These are phyloP conservation scores for Rotaria socialis DNA, from an alignment of 2,888 invertebrate genomes.

Conservation along the genomic window DNA sequence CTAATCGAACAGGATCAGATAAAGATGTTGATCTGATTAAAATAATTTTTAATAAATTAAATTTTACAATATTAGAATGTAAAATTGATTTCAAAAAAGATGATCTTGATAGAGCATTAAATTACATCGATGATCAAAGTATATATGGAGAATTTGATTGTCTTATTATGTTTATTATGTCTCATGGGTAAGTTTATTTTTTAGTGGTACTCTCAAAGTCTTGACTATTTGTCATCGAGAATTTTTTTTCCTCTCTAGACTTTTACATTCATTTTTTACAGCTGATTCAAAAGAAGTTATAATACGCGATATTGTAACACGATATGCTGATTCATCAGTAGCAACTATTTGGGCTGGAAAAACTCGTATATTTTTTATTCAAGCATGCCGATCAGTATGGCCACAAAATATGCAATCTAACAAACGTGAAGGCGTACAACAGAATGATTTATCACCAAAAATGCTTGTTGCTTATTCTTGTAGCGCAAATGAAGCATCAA, in stretches of 20 bases:
- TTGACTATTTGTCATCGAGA: too few species aligned
- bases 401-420: not conserved
- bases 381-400: not conserved
- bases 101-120: not conserved
- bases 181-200: not conserved
- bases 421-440: not conserved
- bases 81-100: not conserved
- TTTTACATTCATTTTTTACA: not conserved
- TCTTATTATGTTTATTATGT: constrained; percentile 20
- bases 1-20: not conserved
- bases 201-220: too few species aligned
- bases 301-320: not conserved
- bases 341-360: not conserved
- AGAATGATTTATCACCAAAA: not conserved
- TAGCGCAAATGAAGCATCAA: not conserved
- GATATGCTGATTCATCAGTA: not conserved
- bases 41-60: not conserved
- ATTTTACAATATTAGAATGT: not conserved
- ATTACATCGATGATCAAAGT: not conserved
- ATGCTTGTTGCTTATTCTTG: constrained; percentile 23
- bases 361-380: constrained; percentile 27
- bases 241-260: not conserved
- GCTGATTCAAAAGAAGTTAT: not conserved
- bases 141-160: not conserved
- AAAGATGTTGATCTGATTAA: not conserved